phyloP scores from a whole-genome alignment of 1,140 invertebrate genomes.

The Caenorhabditis briggsae region DNA sequence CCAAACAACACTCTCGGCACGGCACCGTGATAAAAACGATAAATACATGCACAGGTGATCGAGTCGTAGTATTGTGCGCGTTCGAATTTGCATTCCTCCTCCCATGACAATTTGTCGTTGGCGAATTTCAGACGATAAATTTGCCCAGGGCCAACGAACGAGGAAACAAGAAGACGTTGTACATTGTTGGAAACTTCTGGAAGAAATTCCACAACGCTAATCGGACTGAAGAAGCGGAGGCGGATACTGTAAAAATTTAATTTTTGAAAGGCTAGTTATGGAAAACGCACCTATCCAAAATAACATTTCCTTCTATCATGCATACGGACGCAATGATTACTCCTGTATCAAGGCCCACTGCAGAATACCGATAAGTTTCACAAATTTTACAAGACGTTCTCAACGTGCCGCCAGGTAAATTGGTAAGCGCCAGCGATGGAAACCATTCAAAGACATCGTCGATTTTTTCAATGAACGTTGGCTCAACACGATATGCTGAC shows the following conservation, averaged over 20 bases:
- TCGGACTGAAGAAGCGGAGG: not conserved
- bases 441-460: slow-evolving; percentile 46
- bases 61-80: slow-evolving; percentile 35
- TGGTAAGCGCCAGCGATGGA: slow-evolving; percentile 19
- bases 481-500: slow-evolving; percentile 3
- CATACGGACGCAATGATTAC: not conserved
- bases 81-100: slow-evolving; percentile 17
- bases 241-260: slow-evolving; percentile 15
- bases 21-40: slow-evolving; percentile 42
- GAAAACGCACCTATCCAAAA: slow-evolving; percentile 20
- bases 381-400: slow-evolving; percentile 27
- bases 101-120: slow-evolving; percentile 11
- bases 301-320: slow-evolving; percentile 40
- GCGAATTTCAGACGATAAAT: slow-evolving; percentile 22
- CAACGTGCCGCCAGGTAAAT: slow-evolving; percentile 28
- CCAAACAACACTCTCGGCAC: not conserved
- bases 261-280: not conserved
- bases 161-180: slow-evolving; percentile 30
- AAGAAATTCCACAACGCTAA: slow-evolving; percentile 33
- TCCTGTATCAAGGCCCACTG: slow-evolving; percentile 12
- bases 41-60: slow-evolving; percentile 25
- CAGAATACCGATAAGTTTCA: not conserved
- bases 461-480: not conserved
- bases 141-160: slow-evolving; percentile 5
- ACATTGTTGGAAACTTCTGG: slow-evolving; percentile 20